phyloP scores from a whole-genome alignment of 2,888 invertebrate genomes.

The Eupeodes latifasciatus region DNA sequence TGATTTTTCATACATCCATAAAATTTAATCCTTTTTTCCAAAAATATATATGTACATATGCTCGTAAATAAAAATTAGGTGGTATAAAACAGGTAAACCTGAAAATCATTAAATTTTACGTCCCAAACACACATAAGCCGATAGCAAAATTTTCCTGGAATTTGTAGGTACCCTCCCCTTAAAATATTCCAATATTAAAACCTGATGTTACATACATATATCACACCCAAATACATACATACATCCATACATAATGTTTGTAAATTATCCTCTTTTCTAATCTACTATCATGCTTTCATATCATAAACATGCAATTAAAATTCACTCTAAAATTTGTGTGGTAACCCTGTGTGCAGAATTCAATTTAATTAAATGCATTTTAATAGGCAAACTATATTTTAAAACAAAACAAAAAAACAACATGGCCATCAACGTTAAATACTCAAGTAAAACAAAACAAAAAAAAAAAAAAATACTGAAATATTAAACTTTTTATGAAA shows the following conservation, averaged over 20 bases:
- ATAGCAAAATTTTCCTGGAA: too few species aligned
- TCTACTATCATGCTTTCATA: constrained; percentile 12
- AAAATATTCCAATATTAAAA: too few species aligned
- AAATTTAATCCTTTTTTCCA: too few species aligned
- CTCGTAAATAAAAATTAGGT: too few species aligned
- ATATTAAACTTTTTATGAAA: constrained; percentile 44
- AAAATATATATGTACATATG: too few species aligned
- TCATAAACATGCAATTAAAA: constrained; percentile 48
- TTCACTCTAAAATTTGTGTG: constrained; percentile 35
- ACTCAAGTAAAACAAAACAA: neutral
- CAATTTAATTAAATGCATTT: constrained; percentile 64
- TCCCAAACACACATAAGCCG: too few species aligned
- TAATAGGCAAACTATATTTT: constrained; percentile 59
- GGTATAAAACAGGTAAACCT: too few species aligned
- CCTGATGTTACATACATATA: neutral
- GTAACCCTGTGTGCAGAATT: constrained; percentile 33
- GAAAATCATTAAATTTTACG: too few species aligned
- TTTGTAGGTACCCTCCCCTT: too few species aligned
- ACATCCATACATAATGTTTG: neutral
- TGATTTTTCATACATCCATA: too few species aligned
- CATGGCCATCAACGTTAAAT: constrained; percentile 37
- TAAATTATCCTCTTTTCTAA: neutral
- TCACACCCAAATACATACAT: neutral
- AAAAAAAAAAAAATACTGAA: constrained; percentile 1
- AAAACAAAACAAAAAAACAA: constrained; percentile 31